phyloP scores from a whole-genome alignment of 2,888 invertebrate genomes.

The Troides helena region DNA sequence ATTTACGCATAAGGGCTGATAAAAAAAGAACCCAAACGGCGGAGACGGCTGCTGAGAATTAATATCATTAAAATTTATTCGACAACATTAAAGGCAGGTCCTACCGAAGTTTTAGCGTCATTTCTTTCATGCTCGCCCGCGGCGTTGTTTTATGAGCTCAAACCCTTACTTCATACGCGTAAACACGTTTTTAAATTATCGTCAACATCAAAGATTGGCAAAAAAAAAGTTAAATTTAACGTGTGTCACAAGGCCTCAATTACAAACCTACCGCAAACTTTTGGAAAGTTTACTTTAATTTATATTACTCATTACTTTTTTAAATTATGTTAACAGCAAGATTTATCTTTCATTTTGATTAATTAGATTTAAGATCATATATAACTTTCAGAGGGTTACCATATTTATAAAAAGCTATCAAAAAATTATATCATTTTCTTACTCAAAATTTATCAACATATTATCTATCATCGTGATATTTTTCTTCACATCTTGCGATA shows the following conservation, averaged over 20 bases:
- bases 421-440: too few relatives aligned
- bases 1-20: constrained; percentile 29
- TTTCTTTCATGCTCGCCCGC: constrained; percentile 42
- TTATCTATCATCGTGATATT: too few relatives aligned
- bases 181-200: constrained; percentile 64
- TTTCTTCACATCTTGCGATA: too few relatives aligned
- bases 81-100: constrained; percentile 40
- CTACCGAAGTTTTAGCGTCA: constrained; percentile 35
- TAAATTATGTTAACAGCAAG: not conserved
- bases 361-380: too few relatives aligned
- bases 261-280: constrained; percentile 20
- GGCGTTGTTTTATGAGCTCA: constrained; percentile 37
- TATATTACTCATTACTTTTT: not conserved
- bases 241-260: constrained; percentile 23
- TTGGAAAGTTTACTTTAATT: not conserved
- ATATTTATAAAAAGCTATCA: too few relatives aligned
- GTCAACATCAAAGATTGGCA: constrained; percentile 52
- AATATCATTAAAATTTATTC: constrained; percentile 55
- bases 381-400: too few relatives aligned
- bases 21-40: constrained; percentile 34
- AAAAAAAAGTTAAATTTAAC: constrained; percentile 44
- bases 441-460: too few relatives aligned
- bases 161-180: constrained; percentile 35
- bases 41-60: constrained; percentile 44
- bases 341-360: too few relatives aligned